Evolutionary conservation across 2,113 vertebrate genomes (phyloP).

Genomic region (Thamnaconus septentrionalis): DNA sequence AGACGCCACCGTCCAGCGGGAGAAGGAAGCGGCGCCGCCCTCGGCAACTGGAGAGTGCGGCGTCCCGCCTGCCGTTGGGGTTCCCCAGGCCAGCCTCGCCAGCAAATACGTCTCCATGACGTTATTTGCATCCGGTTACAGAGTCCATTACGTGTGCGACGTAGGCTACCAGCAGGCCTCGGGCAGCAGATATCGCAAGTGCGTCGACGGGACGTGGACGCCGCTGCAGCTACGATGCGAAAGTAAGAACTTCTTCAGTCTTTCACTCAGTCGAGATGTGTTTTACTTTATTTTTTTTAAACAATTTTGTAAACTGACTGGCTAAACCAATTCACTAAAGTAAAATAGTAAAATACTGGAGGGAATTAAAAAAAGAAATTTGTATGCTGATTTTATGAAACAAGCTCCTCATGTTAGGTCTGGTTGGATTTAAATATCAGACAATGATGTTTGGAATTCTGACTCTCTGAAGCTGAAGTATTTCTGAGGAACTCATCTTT

Average conservation of each 20-base stretch:
- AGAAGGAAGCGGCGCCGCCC: too few relatives aligned
- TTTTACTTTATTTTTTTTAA: not conserved
- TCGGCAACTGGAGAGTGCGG: conserved; percentile 32
- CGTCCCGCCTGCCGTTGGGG: not conserved
- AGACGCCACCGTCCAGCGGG: too few relatives aligned
- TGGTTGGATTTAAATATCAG: too few relatives aligned
- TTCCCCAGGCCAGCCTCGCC: conserved; percentile 26
- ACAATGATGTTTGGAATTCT: too few relatives aligned
- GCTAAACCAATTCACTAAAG: too few relatives aligned
- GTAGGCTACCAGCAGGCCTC: conserved; percentile 27
- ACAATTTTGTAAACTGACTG: too few relatives aligned
- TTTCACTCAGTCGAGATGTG: too few relatives aligned
- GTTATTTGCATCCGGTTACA: conserved; percentile 26
- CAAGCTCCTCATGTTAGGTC: too few relatives aligned
- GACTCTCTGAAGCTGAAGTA: too few relatives aligned
- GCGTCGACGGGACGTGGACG: conserved; percentile 46
- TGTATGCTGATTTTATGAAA: not conserved
- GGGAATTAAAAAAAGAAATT: not conserved
- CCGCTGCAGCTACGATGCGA: conserved; percentile 36
- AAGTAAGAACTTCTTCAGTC: conserved; percentile 40
- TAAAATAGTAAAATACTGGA: too few relatives aligned
- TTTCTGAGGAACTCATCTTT: too few relatives aligned
- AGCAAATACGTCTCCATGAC: conserved; percentile 17
- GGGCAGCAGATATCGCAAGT: conserved; percentile 34
- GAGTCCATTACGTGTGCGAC: conserved; percentile 42